Conservation (phyloP, 2,797 vertebrate genomes). For the Typhlichthys subterraneus region DNA sequence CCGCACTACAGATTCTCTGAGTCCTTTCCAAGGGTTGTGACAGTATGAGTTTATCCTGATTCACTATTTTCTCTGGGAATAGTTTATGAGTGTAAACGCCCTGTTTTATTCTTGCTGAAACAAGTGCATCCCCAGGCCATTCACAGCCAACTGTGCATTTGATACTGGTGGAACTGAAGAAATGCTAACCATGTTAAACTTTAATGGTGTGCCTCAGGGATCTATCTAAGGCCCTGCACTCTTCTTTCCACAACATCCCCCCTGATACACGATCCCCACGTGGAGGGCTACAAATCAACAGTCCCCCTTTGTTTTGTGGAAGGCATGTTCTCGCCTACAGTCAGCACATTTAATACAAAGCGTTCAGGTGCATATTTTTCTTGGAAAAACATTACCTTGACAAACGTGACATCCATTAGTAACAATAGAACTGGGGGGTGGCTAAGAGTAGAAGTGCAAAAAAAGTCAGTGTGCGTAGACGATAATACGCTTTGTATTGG, state of each 20-base stretch:
- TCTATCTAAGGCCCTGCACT: conserved; percentile 43
- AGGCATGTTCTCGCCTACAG: conserved; percentile 25
- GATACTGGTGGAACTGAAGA: conserved; percentile 62
- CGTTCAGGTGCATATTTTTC: conserved; percentile 40
- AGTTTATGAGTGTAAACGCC: conserved; percentile 30
- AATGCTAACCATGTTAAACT: conserved; percentile 60
- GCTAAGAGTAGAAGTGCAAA: neutral
- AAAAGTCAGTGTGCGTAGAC: no score
- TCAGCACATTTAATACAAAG: conserved; percentile 42
- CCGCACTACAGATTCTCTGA: no score
- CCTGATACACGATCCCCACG: conserved; percentile 58
- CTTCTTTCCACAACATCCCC: conserved; percentile 30
- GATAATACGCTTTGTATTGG: no score
- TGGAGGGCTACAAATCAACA: conserved; percentile 63
- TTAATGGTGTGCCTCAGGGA: conserved; percentile 71
- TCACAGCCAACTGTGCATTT: conserved; percentile 41
- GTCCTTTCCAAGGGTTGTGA: conserved; percentile 9
- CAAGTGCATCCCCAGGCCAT: conserved; percentile 44
- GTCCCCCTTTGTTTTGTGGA: conserved; percentile 35
- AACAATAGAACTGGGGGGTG: conserved; percentile 40
- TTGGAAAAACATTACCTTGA: conserved; percentile 45
- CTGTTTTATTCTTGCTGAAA: conserved; percentile 38
- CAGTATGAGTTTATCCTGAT: conserved; percentile 35
- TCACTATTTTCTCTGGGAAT: conserved; percentile 20
- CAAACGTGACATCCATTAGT: conserved; percentile 60